Percentiles rank a stretch among this genome's conserved stretches.
phyloP scores from a whole-genome alignment of 1,140 invertebrate species.

The Galleria mellonella region DNA sequence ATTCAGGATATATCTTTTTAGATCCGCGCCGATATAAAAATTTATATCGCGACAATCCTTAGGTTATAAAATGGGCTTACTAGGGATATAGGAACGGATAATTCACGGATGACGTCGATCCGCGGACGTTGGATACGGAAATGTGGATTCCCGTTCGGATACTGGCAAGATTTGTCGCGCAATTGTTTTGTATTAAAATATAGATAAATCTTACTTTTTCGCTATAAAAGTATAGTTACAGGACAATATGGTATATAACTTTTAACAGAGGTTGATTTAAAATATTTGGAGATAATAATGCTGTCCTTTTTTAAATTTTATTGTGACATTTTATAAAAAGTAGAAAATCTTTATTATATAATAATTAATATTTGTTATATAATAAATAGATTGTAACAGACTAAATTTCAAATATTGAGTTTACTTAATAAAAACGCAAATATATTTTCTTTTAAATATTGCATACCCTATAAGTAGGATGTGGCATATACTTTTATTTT shows the following conservation, averaged over 20 bases:
- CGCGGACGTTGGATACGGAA: conserved; percentile 10
- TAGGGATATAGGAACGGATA: conserved; percentile 22
- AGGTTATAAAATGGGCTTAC: conserved; percentile 27
- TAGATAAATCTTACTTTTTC: not conserved
- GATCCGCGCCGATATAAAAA: conserved; percentile 31
- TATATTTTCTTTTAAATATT: no score
- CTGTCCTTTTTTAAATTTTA: no score
- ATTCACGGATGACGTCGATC: conserved; percentile 25
- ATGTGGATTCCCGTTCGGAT: conserved; percentile 2
- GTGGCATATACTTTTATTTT: no score
- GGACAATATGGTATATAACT: not conserved
- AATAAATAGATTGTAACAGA: no score
- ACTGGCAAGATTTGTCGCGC: conserved; percentile 15
- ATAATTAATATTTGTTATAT: no score
- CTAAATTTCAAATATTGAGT: no score
- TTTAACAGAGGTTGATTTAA: not conserved
- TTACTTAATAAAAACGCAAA: no score
- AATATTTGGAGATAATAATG: no score
- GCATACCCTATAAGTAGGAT: no score
- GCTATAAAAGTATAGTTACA: not conserved
- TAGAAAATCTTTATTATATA: no score
- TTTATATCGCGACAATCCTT: conserved; percentile 29
- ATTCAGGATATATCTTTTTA: conserved; percentile 15
- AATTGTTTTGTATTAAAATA: conserved; percentile 15
- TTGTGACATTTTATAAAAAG: no score